phyloP scores from a whole-genome alignment of 2,888 invertebrate species.

The Theodoxus fluviatilis region DNA sequence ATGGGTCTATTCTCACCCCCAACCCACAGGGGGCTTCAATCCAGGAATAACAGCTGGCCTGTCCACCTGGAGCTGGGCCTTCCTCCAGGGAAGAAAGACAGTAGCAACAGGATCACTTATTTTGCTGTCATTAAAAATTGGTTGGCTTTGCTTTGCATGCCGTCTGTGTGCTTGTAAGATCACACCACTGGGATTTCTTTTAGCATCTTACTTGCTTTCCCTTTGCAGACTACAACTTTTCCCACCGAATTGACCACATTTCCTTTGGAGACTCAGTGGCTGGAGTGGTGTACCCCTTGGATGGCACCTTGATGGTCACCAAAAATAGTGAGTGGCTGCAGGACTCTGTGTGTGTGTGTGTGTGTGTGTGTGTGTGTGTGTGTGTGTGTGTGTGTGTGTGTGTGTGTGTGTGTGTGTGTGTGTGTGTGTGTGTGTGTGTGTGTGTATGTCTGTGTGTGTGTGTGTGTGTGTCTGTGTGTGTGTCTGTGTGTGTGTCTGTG shows the following conservation, averaged over 20 bases:
- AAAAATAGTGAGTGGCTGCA: slow-evolving; percentile 69
- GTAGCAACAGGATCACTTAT: too few species aligned
- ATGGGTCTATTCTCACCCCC: too few species aligned
- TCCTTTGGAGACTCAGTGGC: slow-evolving; percentile 91
- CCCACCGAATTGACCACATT: slow-evolving; percentile 91
- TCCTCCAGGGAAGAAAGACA: too few species aligned
- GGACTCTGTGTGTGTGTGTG: background rate
- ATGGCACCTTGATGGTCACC: slow-evolving; percentile 90
- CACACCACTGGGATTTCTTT: background rate
- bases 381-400: background rate
- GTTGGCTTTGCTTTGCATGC: too few species aligned
- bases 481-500: too few species aligned
- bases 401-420: slow-evolving; percentile 2
- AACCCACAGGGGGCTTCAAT: too few species aligned
- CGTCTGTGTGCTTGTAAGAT: background rate
- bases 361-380: background rate
- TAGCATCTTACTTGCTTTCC: slow-evolving; percentile 4
- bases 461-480: too few species aligned
- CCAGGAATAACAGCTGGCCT: too few species aligned
- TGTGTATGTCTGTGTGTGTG: too few species aligned
- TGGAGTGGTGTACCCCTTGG: slow-evolving; percentile 91
- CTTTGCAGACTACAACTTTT: slow-evolving; percentile 83
- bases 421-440: background rate
- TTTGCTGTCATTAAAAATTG: too few species aligned
- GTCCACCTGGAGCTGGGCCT: too few species aligned